Evolutionary conservation across 2,113 vertebrate species (phyloP).

Genomic region (Thermophis baileyi): DNA sequence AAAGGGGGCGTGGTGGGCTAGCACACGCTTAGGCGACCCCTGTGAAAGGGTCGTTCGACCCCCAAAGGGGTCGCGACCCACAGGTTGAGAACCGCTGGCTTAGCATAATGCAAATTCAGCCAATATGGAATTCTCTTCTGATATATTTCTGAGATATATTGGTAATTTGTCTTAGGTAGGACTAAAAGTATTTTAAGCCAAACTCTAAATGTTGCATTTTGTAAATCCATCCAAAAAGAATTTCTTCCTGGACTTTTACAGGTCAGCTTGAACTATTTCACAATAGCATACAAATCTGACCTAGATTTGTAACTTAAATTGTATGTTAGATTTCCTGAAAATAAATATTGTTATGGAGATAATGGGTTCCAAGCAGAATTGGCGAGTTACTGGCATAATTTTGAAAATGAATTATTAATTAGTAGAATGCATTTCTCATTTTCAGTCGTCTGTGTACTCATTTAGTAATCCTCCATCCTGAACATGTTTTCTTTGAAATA

Average conservation of each 20-base stretch:
- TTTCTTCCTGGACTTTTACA: not conserved
- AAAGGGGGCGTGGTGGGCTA: too few relatives aligned
- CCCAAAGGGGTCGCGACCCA: too few relatives aligned
- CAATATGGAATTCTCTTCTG: not conserved
- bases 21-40: too few relatives aligned
- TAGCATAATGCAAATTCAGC: not conserved
- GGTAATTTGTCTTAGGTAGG: conserved; percentile 15
- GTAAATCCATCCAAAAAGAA: not conserved
- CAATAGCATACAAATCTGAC: not conserved
- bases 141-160: not conserved
- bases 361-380: not conserved
- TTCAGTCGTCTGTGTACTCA: not conserved
- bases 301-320: not conserved
- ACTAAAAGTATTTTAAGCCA: not conserved
- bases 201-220: not conserved
- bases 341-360: not conserved
- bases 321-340: not conserved
- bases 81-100: too few relatives aligned
- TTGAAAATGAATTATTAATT: not conserved
- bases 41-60: too few relatives aligned
- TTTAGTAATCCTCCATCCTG: not conserved
- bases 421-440: not conserved
- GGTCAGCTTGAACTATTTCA: not conserved
- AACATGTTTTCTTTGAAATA: not conserved
- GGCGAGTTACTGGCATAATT: not conserved